Evolutionary conservation across 2,888 invertebrate genomes (phyloP).

Genomic region (Eupelmus urozonus): DNA sequence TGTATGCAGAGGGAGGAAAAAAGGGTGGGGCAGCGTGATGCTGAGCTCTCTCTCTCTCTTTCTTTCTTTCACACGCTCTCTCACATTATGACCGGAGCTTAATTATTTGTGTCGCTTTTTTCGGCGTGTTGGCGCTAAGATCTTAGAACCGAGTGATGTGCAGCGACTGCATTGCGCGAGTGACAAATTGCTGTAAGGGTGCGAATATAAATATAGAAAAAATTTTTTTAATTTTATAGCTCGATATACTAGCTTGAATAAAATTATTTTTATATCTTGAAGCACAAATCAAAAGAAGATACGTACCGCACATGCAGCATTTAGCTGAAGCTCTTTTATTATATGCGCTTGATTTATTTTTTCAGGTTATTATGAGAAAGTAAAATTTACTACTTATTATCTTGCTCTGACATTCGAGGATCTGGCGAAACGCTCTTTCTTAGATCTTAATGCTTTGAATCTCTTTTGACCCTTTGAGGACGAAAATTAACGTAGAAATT

Average conservation of each 20-base stretch:
- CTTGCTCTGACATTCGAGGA: conserved; percentile 35
- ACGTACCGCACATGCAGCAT: conserved; percentile 47
- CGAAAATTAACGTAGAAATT: background rate
- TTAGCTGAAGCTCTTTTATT: conserved; percentile 39
- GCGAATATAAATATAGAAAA: background rate
- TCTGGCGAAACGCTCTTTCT: conserved; percentile 30
- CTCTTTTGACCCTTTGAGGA: conserved; percentile 1
- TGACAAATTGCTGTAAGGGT: conserved; percentile 41
- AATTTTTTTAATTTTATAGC: conserved; percentile 9
- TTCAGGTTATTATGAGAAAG: conserved; percentile 13
- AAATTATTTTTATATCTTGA: conserved; percentile 1
- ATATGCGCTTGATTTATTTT: conserved; percentile 12
- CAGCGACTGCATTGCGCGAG: conserved; percentile 35
- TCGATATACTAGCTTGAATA: too few relatives aligned
- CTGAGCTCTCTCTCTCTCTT: background rate
- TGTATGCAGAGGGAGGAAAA: background rate
- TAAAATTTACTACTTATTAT: conserved; percentile 14
- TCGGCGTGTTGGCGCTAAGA: conserved; percentile 7
- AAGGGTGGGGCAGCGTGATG: background rate
- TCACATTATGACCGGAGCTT: background rate
- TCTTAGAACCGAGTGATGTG: conserved; percentile 21
- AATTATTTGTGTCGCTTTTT: background rate
- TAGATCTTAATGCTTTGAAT: background rate
- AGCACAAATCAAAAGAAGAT: conserved; percentile 10
- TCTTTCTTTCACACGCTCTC: background rate